Evolutionary conservation across 2,113 vertebrate genomes (phyloP), one percentile per base, ranked within the genome.

Genomic region (Scomber japonicus): DNA sequence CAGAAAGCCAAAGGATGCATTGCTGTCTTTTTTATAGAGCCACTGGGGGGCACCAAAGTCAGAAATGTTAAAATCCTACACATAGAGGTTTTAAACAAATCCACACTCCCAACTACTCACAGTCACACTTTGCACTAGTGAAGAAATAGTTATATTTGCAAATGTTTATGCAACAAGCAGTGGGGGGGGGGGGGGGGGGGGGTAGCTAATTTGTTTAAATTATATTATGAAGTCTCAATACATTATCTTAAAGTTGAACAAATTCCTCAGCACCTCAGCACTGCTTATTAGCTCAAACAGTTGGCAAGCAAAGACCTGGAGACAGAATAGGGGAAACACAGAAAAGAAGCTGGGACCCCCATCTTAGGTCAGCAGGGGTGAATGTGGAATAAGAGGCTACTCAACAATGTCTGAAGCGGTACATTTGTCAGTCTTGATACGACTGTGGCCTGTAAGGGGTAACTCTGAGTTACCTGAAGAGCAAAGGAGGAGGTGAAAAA

Each of bases 251-350:
- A 2, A 40, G 3, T 3, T 35, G 31, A 4, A 35, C 31, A 35
- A 35, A 35, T 35, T 35, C 31, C 31, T 35, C 24, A 24, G 24
- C 24, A 27, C 24, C 10, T 7, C 51, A 63, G 13, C 48, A 19
- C 40, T 49, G 49, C 40, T 55, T 56, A 71, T 66, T 59, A 64
- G 65, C 21, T 53, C 6, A 45, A 65, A 53, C 30, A 19, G 30
- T 8, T 46, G 21, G 19, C 61, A 5, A 59, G 2, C 19, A 12
- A 53, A 30, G 11, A 21, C 31, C 7, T 40, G 35, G 19, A 45
- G 46, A 49, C 11, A 50, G 17, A 50, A 53, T 7, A 17, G 44
- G 19, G 3, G 14, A 40, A 21, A 53, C 19, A 61, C 6, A 31
- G 16, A n/a, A 31, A 16, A 21, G n/a, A 30, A 64, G 40, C 31